These are phyloP conservation scores for Tenualosa thibaudeaui DNA, from an alignment of 2,797 vertebrate genomes.

Conservation along the genomic window DNA sequence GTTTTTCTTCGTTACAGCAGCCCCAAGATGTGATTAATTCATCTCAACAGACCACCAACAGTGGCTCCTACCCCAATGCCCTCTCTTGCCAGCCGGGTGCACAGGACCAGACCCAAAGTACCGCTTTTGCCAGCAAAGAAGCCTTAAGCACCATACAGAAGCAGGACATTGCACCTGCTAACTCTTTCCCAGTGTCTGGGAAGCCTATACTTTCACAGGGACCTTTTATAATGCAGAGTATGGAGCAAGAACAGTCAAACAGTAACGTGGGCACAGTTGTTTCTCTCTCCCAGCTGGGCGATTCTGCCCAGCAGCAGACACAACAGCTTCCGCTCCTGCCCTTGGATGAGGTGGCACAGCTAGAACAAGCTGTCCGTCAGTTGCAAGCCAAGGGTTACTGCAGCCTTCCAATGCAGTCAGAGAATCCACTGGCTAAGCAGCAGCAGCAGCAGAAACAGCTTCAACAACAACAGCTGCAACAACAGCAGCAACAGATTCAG, in stretches of 20 bases:
- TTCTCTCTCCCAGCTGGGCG: slow-evolving; percentile 80
- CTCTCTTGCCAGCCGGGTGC: slow-evolving; percentile 82
- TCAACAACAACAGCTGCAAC: slow-evolving; percentile 71
- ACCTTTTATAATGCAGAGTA: slow-evolving; percentile 62
- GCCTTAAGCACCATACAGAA: slow-evolving; percentile 85
- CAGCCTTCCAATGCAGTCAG: slow-evolving; percentile 85
- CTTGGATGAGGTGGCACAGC: slow-evolving; percentile 83
- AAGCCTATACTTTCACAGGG: slow-evolving; percentile 85
- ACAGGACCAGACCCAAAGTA: slow-evolving; percentile 78
- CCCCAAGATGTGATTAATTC: slow-evolving; percentile 79
- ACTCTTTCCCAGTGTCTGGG: slow-evolving; percentile 79
- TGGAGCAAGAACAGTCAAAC: slow-evolving; percentile 79
- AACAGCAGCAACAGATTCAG: slow-evolving; percentile 64
- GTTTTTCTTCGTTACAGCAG: slow-evolving; percentile 62
- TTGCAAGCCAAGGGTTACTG: slow-evolving; percentile 88
- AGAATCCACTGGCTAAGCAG: slow-evolving; percentile 80
- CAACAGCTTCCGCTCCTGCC: slow-evolving; percentile 85
- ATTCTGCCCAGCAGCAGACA: slow-evolving; percentile 79
- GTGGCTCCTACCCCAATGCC: slow-evolving; percentile 75
- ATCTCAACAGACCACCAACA: slow-evolving; percentile 78
- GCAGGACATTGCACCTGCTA: slow-evolving; percentile 82
- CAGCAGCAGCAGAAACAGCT: slow-evolving; percentile 82
- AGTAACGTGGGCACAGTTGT: slow-evolving; percentile 73
- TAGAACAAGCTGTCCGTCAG: slow-evolving; percentile 93
- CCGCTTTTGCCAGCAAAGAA: slow-evolving; percentile 81